Conservation (phyloP, 1,140 invertebrate species). For the Orchesella cincta region DNA sequence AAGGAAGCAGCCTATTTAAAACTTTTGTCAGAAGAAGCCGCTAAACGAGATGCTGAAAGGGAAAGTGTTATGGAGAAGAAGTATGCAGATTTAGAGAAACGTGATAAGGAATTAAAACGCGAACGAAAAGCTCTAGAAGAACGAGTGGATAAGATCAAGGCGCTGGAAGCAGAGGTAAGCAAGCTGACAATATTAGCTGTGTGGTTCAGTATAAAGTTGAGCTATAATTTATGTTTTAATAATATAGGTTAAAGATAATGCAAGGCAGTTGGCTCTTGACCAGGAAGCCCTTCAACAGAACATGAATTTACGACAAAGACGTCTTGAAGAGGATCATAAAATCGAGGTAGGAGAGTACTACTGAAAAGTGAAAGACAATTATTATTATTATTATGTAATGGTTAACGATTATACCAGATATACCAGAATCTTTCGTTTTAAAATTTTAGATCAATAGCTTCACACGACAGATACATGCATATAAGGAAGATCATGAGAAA, state of each 20-base stretch:
- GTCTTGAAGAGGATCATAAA: constrained; percentile 15
- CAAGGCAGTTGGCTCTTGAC: constrained; percentile 9
- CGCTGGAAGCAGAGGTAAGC: not conserved
- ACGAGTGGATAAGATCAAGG: not conserved
- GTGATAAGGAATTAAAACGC: constrained; percentile 1
- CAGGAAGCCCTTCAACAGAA: constrained; percentile 5
- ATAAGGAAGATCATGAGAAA: constrained; percentile 9
- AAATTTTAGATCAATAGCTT: not conserved
- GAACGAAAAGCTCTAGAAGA: not conserved
- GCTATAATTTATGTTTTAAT: not conserved
- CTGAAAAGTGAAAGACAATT: not conserved
- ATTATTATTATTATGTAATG: not conserved
- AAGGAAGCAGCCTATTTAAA: constrained; percentile 36
- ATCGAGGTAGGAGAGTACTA: constrained; percentile 28
- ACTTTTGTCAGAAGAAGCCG: constrained; percentile 34
- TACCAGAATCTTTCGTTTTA: no score
- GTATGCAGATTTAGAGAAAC: not conserved
- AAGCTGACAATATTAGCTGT: no score
- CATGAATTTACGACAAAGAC: not conserved
- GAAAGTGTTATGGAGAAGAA: constrained; percentile 9
- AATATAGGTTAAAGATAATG: constrained; percentile 11
- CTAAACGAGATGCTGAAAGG: constrained; percentile 21
- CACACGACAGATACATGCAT: not conserved
- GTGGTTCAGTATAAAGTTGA: no score
- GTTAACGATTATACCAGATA: no score